Percentiles rank a stretch among this genome's conserved stretches.
Evolutionary conservation across 1,140 invertebrate genomes (phyloP).

Genomic region (Drosophila kohkoa): DNA sequence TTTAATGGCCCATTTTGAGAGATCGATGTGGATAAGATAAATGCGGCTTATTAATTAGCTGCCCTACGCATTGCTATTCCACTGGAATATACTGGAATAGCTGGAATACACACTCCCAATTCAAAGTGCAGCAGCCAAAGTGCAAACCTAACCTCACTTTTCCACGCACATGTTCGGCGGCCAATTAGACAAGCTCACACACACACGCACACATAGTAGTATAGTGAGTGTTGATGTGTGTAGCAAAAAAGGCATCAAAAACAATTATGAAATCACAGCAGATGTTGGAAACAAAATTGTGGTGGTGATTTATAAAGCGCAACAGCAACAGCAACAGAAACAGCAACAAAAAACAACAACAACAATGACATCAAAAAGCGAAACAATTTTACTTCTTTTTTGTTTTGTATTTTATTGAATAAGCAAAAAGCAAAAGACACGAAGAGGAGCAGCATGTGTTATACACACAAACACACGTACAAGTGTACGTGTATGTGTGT

Average conservation of each 20-base stretch:
- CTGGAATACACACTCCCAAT: conserved; percentile 28
- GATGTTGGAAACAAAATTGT: conserved; percentile 78
- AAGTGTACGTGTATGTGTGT: conserved; percentile 22
- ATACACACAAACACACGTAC: conserved; percentile 33
- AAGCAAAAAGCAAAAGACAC: conserved; percentile 46
- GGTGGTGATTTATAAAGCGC: conserved; percentile 81
- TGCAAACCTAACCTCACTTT: conserved; percentile 11
- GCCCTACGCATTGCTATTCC: conserved; percentile 7
- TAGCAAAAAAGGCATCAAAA: conserved; percentile 72
- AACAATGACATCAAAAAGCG: conserved; percentile 62
- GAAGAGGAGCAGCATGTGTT: conserved; percentile 54
- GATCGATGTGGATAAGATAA: conserved; percentile 64
- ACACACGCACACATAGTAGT: conserved; percentile 25
- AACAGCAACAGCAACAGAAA: conserved; percentile 54
- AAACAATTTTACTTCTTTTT: conserved; percentile 54
- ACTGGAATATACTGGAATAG: neutral
- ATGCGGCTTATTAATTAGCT: conserved; percentile 40
- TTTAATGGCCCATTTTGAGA: conserved; percentile 66
- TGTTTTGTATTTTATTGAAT: conserved; percentile 40
- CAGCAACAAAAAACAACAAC: conserved; percentile 60
- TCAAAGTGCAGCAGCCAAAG: conserved; percentile 22
- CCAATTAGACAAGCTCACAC: conserved; percentile 49
- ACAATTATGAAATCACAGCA: conserved; percentile 83
- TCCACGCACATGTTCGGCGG: neutral
- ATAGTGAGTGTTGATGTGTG: conserved; percentile 55